Evolutionary conservation across 2,113 vertebrate species (phyloP).

Genomic region (Brachionichthys hirsutus): DNA sequence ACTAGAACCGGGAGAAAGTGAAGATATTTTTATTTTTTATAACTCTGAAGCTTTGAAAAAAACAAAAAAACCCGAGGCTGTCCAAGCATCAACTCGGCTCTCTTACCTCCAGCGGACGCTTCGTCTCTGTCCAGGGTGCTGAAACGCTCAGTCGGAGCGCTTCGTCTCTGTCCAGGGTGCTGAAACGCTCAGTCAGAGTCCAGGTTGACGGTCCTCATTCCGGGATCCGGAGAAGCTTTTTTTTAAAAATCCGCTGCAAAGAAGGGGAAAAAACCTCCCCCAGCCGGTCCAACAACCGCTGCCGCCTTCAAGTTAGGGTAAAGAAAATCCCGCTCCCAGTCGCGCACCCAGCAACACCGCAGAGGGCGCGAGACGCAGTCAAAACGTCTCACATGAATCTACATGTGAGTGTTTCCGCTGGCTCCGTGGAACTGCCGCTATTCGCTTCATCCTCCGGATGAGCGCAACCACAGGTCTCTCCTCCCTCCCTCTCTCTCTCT

Average conservation of each 20-base stretch:
- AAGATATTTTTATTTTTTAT: no score
- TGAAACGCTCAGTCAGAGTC: conserved; percentile 50
- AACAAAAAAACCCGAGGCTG: no score
- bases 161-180: conserved; percentile 56
- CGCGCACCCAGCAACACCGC: conserved; percentile 12
- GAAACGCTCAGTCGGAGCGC: conserved; percentile 25
- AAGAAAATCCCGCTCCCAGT: conserved; percentile 45
- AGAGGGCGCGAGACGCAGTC: neutral
- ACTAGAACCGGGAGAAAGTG: no score
- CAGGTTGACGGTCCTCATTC: conserved; percentile 45
- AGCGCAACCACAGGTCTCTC: no score
- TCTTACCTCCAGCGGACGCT: conserved; percentile 41
- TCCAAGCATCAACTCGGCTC: conserved; percentile 38
- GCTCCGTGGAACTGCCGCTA: conserved; percentile 9
- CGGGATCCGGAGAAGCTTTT: conserved; percentile 31
- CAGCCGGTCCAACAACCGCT: conserved; percentile 46
- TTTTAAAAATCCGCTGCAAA: conserved; percentile 70
- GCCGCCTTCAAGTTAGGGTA: conserved; percentile 49
- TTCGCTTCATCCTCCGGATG: no score
- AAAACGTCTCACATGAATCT: neutral
- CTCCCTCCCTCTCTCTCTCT: conserved; percentile 14
- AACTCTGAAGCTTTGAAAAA: no score
- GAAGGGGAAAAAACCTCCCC: conserved; percentile 40
- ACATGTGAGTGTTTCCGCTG: conserved; percentile 13
- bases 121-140: conserved; percentile 27